These are phyloP conservation scores for Siderastrea siderea DNA, from an alignment of 92 coral and sea anemone species.

Conservation along the genomic window DNA sequence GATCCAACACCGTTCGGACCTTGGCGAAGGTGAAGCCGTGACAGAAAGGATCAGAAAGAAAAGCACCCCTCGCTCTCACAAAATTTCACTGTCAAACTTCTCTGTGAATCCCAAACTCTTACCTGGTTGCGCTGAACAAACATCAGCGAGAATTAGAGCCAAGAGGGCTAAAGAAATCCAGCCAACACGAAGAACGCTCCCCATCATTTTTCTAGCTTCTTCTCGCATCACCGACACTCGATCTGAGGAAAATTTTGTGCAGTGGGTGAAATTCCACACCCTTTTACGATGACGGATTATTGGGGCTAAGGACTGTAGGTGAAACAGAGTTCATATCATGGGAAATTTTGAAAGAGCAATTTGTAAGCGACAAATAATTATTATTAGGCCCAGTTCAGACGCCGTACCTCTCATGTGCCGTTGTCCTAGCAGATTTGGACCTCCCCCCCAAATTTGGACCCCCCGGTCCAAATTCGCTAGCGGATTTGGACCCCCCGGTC, in stretches of 20 bases:
- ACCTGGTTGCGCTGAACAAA: conserved; percentile 19
- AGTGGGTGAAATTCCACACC: neutral
- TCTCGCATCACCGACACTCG: neutral
- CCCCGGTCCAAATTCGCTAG: too few species aligned
- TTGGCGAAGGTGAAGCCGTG: too few species aligned
- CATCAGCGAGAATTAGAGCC: conserved; percentile 18
- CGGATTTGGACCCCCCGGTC: too few species aligned
- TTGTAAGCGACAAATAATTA: too few species aligned
- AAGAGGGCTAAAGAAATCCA: neutral
- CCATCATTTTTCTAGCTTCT: neutral
- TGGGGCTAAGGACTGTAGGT: too few species aligned
- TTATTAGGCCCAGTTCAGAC: too few species aligned
- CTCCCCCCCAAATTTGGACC: too few species aligned
- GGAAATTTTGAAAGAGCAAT: too few species aligned
- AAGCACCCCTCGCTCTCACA: neutral
- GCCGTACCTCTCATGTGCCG: too few species aligned
- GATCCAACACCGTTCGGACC: conserved; percentile 6
- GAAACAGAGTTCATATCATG: neutral
- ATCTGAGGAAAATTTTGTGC: neutral
- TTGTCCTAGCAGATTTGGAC: too few species aligned
- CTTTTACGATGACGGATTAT: conserved; percentile 18
- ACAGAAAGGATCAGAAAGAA: neutral
- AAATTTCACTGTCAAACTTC: neutral
- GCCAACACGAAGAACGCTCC: neutral
- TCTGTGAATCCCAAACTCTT: neutral